Conservation (phyloP, 1,140 invertebrate genomes). For the Platyscapa corneri region DNA sequence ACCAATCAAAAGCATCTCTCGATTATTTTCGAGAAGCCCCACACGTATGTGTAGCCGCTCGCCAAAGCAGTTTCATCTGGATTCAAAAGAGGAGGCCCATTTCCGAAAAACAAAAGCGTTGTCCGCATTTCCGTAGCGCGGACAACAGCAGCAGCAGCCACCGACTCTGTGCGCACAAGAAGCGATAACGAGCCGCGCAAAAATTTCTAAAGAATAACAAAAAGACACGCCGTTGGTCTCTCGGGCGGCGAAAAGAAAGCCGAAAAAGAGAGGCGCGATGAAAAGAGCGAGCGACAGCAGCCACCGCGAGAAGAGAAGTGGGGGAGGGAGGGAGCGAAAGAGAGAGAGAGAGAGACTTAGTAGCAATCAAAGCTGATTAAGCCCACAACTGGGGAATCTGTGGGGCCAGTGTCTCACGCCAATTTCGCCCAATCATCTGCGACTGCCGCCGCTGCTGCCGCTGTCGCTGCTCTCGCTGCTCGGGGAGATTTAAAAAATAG, state of each 20-base stretch:
- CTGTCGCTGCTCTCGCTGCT: not conserved
- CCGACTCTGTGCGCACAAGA: not conserved
- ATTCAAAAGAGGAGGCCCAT: not conserved
- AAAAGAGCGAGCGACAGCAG: slow-evolving; percentile 13
- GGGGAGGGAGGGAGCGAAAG: slow-evolving; percentile 50
- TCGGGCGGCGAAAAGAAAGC: slow-evolving; percentile 2
- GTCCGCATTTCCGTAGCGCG: not conserved
- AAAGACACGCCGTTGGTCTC: slow-evolving; percentile 2
- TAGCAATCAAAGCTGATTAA: slow-evolving; percentile 76
- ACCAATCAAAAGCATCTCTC: slow-evolving; percentile 1
- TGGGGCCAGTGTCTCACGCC: slow-evolving; percentile 75
- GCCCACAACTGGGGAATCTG: slow-evolving; percentile 76
- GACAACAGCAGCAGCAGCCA: too few relatives aligned
- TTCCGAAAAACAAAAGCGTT: not conserved
- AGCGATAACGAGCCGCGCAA: slow-evolving; percentile 12
- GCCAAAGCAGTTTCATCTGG: not conserved
- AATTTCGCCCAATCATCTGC: slow-evolving; percentile 74
- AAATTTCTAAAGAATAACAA: slow-evolving; percentile 16
- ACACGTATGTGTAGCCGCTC: not conserved
- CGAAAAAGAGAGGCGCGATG: slow-evolving; percentile 51
- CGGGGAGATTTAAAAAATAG: slow-evolving; percentile 76
- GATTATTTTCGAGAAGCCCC: slow-evolving; percentile 15
- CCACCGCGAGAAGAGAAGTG: not conserved
- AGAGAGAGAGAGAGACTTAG: slow-evolving; percentile 62
- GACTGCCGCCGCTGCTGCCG: not conserved